Conservation (phyloP, 2,888 invertebrate genomes). For the Alloplasta piceator region DNA sequence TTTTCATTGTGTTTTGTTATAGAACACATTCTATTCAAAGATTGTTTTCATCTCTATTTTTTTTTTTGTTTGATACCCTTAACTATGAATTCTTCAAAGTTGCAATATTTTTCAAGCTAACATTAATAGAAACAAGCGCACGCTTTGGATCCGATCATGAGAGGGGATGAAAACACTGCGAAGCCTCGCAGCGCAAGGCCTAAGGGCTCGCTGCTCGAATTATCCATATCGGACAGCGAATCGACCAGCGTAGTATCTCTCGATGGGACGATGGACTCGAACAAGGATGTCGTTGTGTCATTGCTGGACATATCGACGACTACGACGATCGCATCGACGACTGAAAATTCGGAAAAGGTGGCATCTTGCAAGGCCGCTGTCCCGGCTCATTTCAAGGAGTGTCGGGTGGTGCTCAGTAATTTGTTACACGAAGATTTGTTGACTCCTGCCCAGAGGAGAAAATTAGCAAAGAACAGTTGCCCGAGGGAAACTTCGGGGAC, state of each 20-base stretch:
- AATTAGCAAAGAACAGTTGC: conserved; percentile 5
- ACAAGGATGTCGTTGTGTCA: not conserved
- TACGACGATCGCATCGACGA: not conserved
- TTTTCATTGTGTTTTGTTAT: no score
- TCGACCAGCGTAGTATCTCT: not conserved
- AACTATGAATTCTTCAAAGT: conserved; percentile 13
- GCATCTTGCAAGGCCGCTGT: no score
- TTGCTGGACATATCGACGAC: not conserved
- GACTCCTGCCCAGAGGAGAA: conserved; percentile 15
- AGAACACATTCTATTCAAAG: no score
- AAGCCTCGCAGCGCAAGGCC: not conserved
- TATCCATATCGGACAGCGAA: not conserved
- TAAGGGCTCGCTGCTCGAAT: no score
- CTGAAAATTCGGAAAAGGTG: not conserved
- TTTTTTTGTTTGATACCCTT: not conserved
- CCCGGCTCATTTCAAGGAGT: not conserved
- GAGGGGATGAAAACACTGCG: not conserved
- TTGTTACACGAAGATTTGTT: conserved; percentile 31
- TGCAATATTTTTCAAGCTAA: conserved; percentile 57
- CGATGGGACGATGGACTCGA: not conserved
- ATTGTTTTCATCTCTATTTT: not conserved
- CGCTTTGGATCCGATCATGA: conserved; percentile 43
- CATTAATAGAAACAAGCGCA: conserved; percentile 29
- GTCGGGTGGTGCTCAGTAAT: conserved; percentile 21
- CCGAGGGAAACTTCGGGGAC: not conserved